phyloP scores from a whole-genome alignment of 2,797 vertebrate species.

The Lutra lutra region DNA sequence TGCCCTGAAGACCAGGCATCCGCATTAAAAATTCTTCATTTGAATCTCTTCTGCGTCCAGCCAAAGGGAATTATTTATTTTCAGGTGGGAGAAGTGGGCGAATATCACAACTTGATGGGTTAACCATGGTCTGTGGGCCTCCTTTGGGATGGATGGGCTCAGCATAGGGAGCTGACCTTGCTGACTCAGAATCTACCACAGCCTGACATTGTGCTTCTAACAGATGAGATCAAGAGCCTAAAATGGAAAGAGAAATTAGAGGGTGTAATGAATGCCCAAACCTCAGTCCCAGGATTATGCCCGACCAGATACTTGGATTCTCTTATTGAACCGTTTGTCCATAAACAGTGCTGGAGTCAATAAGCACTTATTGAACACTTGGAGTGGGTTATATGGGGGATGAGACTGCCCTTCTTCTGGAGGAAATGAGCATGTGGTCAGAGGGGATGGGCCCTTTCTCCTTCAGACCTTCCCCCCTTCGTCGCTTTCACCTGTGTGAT shows the following conservation, averaged over 20 bases:
- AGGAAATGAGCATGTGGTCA: neutral
- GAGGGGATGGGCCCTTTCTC: neutral
- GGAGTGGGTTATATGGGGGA: neutral
- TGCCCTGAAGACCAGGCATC: neutral
- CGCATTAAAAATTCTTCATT: neutral
- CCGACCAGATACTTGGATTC: neutral
- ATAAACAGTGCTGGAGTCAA: neutral
- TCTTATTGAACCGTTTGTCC: neutral
- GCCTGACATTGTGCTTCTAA: neutral
- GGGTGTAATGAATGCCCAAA: neutral
- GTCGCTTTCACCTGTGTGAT: neutral
- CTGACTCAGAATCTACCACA: neutral
- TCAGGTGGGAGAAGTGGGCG: neutral
- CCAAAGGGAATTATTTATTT: constrained; percentile 24
- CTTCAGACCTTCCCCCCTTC: neutral
- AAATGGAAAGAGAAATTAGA: neutral
- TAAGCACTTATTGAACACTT: neutral
- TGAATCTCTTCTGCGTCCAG: neutral
- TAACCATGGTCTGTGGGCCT: neutral
- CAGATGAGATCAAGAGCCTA: neutral
- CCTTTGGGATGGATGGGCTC: neutral
- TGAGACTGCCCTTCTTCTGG: neutral
- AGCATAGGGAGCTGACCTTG: neutral
- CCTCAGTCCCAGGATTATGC: neutral
- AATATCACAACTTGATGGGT: neutral